phyloP scores from a whole-genome alignment of 2,113 vertebrate species.

The Salvelinus sp. region DNA sequence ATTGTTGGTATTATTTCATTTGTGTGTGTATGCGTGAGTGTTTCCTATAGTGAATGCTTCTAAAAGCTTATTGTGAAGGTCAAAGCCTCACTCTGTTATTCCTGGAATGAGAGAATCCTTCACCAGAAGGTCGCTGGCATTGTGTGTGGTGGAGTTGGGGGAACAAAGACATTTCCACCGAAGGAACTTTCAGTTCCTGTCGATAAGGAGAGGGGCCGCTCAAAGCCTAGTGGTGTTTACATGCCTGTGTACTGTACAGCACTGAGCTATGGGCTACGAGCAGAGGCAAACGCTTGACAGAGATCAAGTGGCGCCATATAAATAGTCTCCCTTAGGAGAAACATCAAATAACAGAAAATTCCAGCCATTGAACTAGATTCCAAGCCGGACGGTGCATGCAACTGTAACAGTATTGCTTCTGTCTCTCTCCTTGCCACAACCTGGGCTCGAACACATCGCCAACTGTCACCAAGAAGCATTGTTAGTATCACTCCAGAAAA shows the following conservation, averaged over 20 bases:
- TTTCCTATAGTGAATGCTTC: constrained; percentile 41
- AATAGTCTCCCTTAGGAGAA: constrained; percentile 66
- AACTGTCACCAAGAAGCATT: too few relatives aligned
- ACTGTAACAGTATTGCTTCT: not conserved
- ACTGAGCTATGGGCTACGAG: constrained; percentile 37
- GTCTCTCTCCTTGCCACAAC: too few relatives aligned
- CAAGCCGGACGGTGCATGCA: constrained; percentile 13
- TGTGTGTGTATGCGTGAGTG: not conserved
- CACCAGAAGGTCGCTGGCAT: constrained; percentile 65
- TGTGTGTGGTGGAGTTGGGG: constrained; percentile 69
- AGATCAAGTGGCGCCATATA: constrained; percentile 72
- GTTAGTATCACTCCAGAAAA: too few relatives aligned
- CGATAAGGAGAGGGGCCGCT: constrained; percentile 72
- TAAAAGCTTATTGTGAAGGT: constrained; percentile 64
- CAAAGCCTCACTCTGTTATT: constrained; percentile 55
- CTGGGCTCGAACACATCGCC: too few relatives aligned
- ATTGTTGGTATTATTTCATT: constrained; percentile 8
- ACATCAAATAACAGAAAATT: constrained; percentile 70
- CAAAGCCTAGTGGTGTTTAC: constrained; percentile 68
- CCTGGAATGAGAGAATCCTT: constrained; percentile 63
- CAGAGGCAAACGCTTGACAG: constrained; percentile 54
- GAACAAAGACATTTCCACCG: constrained; percentile 80
- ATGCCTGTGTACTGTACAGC: constrained; percentile 64
- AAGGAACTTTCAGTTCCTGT: constrained; percentile 82
- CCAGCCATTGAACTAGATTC: constrained; percentile 55